Conservation (phyloP, 2,888 invertebrate species). For the Harpalus rufipes region DNA sequence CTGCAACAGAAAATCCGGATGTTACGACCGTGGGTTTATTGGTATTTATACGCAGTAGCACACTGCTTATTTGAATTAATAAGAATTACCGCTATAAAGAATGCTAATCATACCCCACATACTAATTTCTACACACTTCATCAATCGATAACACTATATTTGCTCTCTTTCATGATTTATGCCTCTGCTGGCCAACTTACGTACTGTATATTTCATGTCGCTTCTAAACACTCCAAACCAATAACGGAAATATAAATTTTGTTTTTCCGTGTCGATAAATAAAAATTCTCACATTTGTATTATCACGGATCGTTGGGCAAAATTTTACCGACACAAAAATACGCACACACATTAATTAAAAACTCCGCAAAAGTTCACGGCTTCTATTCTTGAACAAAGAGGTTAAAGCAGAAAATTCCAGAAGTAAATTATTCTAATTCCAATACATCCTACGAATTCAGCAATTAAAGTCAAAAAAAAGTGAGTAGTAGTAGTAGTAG, state of each 20-base stretch:
- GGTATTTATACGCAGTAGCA: conserved; percentile 46
- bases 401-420: no score
- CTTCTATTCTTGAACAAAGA: no score
- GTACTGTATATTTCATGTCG: conserved; percentile 30
- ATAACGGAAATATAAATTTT: conserved; percentile 53
- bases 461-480: no score
- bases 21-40: conserved; percentile 24
- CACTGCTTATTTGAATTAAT: conserved; percentile 40
- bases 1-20: conserved; percentile 54
- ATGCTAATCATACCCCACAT: conserved; percentile 16
- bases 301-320: background rate
- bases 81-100: conserved; percentile 26
- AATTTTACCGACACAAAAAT: conserved; percentile 8
- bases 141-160: conserved; percentile 37
- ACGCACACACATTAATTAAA: background rate
- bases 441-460: no score
- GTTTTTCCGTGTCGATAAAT: conserved; percentile 54
- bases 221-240: conserved; percentile 43
- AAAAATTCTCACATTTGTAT: conserved; percentile 25
- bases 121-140: conserved; percentile 21
- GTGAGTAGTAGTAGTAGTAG: no score
- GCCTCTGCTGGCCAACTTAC: conserved; percentile 4
- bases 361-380: no score
- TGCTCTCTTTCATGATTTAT: conserved; percentile 31
- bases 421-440: no score